These are phyloP conservation scores for Hymenopus coronatus DNA, from an alignment of 2,888 invertebrate genomes.

Conservation along the genomic window DNA sequence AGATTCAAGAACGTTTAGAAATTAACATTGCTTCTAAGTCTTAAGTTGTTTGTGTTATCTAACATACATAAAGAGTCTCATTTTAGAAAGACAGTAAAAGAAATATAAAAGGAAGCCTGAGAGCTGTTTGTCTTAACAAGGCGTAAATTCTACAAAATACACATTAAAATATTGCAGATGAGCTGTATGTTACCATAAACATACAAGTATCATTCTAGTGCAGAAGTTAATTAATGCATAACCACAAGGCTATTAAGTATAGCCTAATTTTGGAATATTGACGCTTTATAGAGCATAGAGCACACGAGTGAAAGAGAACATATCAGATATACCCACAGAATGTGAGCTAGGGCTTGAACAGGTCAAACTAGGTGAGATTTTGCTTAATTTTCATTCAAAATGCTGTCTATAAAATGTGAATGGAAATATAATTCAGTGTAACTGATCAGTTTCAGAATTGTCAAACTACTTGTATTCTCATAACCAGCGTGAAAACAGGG, in stretches of 20 bases:
- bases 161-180: background rate
- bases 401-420: background rate
- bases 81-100: too few relatives aligned
- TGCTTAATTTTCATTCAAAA: background rate
- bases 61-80: background rate
- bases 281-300: background rate
- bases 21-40: background rate
- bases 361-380: background rate
- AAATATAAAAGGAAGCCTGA: background rate
- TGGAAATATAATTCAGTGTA: background rate
- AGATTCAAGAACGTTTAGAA: background rate
- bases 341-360: background rate
- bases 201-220: background rate
- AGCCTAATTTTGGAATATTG: background rate
- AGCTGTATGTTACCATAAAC: background rate
- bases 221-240: background rate
- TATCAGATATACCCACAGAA: background rate
- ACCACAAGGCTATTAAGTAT: background rate
- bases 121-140: background rate
- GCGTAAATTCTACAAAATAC: background rate
- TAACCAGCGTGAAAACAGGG: background rate
- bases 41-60: background rate
- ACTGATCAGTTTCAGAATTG: background rate
- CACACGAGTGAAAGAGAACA: background rate
- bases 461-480: background rate